Evolutionary conservation across 2,113 vertebrate genomes (phyloP).

Genomic region (Thryonomys swinderianus): DNA sequence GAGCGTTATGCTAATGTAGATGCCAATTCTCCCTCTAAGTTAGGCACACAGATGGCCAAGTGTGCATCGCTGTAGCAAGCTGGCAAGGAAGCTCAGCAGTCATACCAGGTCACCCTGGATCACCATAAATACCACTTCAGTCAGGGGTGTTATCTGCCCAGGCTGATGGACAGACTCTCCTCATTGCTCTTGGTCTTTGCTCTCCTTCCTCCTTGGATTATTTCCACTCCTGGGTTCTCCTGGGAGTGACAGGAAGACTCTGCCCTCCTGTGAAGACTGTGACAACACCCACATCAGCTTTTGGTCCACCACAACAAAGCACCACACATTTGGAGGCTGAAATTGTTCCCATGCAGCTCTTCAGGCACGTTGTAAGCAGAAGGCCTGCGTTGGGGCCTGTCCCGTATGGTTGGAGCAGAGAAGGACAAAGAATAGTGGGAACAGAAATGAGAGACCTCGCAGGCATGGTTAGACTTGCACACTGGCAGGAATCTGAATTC

Average conservation of each 20-base stretch:
- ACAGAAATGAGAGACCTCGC: background rate
- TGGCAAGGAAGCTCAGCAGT: background rate
- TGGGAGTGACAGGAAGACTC: background rate
- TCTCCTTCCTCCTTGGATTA: background rate
- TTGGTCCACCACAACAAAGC: too few relatives aligned
- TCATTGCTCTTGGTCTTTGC: background rate
- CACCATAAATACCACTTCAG: background rate
- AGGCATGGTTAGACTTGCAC: background rate
- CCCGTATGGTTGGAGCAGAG: background rate
- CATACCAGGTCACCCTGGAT: background rate
- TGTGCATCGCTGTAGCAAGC: background rate
- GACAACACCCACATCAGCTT: background rate
- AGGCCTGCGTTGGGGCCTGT: background rate
- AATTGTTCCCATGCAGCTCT: background rate
- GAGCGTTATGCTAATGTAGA: background rate
- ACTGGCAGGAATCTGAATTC: background rate
- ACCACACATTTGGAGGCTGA: background rate
- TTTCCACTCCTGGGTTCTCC: background rate
- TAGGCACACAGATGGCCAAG: background rate
- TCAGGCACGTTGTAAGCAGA: background rate
- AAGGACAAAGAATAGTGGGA: background rate
- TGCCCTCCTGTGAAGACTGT: background rate
- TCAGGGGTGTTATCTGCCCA: background rate
- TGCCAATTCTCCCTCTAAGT: background rate
- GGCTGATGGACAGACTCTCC: accelerated